Evolutionary conservation across 2,888 invertebrate species (phyloP).

Genomic region (Sphinx pinastri): DNA sequence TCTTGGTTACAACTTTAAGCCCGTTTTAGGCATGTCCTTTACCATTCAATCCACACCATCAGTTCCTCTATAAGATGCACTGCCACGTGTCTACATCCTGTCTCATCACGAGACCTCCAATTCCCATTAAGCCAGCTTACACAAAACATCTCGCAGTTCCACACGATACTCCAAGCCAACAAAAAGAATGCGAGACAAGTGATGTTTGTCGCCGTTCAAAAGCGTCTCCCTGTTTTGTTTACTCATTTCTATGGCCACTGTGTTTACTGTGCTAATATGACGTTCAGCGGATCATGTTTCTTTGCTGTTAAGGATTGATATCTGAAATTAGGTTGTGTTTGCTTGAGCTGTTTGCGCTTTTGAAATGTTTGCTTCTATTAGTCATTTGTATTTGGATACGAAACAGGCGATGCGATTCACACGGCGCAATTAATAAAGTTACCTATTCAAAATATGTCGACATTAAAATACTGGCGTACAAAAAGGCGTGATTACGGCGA

Average conservation of each 20-base stretch:
- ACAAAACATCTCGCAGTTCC: background rate
- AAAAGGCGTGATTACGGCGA: too few relatives aligned
- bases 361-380: background rate
- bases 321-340: background rate
- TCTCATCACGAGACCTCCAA: too few relatives aligned
- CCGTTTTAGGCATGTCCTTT: too few relatives aligned
- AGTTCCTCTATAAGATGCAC: too few relatives aligned
- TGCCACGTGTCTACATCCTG: too few relatives aligned
- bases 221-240: slow-evolving; percentile 17
- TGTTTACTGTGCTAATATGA: slow-evolving; percentile 13
- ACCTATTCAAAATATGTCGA: too few relatives aligned
- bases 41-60: too few relatives aligned
- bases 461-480: too few relatives aligned
- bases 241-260: slow-evolving; percentile 1
- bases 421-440: too few relatives aligned
- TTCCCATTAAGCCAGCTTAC: background rate
- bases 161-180: slow-evolving; percentile 8
- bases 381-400: background rate
- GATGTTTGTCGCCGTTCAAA: slow-evolving; percentile 6
- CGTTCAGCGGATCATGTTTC: slow-evolving; percentile 10
- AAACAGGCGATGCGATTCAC: too few relatives aligned
- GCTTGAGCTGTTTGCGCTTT: background rate
- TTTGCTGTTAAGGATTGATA: slow-evolving; percentile 9
- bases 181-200: slow-evolving; percentile 6
- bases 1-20: too few relatives aligned